Base-by-base conservation (phyloP, 2,113 vertebrate species). In the Tetrax tetrax region DNA sequence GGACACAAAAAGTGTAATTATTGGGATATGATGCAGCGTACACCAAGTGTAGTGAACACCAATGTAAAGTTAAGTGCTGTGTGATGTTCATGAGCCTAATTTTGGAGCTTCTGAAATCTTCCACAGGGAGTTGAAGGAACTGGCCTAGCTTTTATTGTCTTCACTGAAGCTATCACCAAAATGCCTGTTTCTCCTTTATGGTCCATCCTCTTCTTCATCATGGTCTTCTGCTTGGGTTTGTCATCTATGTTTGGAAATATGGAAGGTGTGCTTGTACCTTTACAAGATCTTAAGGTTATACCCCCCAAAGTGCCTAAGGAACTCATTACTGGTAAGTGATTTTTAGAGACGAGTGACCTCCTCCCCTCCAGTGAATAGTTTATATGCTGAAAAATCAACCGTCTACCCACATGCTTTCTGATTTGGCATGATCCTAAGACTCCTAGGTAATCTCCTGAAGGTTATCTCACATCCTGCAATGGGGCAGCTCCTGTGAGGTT, bases 181-280 rank as follows among this genome's bases (percentile, higher is more conserved):
- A 99, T 99, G 99, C 99, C 99, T 0, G 5, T 98, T 78, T 98
- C 99, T 8, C 99, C 99, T 6, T 71, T 99, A 31, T 99, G 99
- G 99, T 98, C 99, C 3, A 98, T 99, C 15, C 98, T 99, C 14
- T 99, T 99, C 98, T 99, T 99, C 92, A 50, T 99, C 97, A 99
- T 99, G 99, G 98, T 99, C 53, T 99, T 99, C 97, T 99, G 99
- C 81, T 98, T 99, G 33, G 99, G 99, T 61, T 98, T 99, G 65
- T 99, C 99, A 1, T 99, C 98, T 35, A 99, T 99, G 99, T 99
- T 99, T 91, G 99, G 99, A 47, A 99, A 98, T 93, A 98, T 99
- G 45, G 99, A 99, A 96, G 99, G 99, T 5, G 98, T 99, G 68
- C 64, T 98, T 2, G 98, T 99, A 54, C 99, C 99, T 51, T 95